Evolutionary conservation across 2,888 invertebrate species (phyloP).

Genomic region (Eristalis intricaria): DNA sequence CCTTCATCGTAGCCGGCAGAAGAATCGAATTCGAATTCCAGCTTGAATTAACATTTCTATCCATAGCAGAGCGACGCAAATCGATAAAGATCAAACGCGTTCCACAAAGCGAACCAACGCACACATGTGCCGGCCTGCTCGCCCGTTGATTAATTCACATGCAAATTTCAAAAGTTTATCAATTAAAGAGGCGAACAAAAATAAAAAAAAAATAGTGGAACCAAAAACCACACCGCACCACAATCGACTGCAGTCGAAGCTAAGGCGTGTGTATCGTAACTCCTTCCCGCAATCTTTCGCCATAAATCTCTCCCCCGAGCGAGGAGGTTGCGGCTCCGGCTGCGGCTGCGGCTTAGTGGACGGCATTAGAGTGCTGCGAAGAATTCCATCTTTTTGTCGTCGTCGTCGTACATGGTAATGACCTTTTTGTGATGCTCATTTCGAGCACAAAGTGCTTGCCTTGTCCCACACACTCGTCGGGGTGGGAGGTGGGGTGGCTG

Average conservation of each 20-base stretch:
- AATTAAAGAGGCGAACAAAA: constrained; percentile 10
- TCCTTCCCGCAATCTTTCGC: constrained; percentile 33
- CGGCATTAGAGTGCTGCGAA: constrained; percentile 27
- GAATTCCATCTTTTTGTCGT: constrained; percentile 26
- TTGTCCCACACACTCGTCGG: neutral
- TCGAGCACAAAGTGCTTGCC: constrained; percentile 1
- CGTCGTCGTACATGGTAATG: constrained; percentile 49
- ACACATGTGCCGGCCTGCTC: neutral
- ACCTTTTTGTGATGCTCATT: constrained; percentile 53
- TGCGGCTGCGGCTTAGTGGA: constrained; percentile 18
- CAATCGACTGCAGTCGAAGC: constrained; percentile 1
- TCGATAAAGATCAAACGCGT: constrained; percentile 30
- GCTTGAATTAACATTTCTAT: neutral
- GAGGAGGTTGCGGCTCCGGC: neutral
- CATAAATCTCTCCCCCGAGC: constrained; percentile 41
- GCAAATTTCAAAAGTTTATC: constrained; percentile 38
- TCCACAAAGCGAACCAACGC: neutral
- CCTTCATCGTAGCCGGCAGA: neutral
- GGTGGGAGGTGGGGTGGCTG: neutral
- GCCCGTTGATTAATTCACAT: constrained; percentile 42
- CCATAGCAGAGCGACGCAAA: constrained; percentile 10
- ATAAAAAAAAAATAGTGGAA: neutral
- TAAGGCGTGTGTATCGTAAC: constrained; percentile 15
- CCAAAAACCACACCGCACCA: neutral
- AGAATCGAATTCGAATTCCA: neutral